Percentiles rank a stretch among this genome's conserved stretches.
Conservation (phyloP, 1,140 invertebrate genomes). For the Heliconius congener region DNA sequence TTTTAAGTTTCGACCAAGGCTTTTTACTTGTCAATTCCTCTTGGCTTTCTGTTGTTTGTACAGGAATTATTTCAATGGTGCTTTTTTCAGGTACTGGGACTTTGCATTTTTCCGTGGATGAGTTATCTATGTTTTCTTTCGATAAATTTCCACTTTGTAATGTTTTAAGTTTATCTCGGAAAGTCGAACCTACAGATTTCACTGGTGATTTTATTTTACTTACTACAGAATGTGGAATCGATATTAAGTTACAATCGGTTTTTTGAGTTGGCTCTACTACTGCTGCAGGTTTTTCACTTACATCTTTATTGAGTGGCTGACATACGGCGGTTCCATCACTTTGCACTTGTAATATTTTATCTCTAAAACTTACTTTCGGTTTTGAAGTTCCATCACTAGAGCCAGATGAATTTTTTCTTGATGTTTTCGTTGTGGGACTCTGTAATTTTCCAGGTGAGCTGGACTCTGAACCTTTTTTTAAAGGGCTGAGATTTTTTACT, state of each 20-base stretch:
- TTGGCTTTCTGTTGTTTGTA: constrained; percentile 58
- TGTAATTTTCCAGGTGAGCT: constrained; percentile 77
- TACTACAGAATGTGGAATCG: constrained; percentile 79
- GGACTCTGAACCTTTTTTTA: constrained; percentile 76
- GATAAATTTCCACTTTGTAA: constrained; percentile 59
- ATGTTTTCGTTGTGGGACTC: constrained; percentile 74
- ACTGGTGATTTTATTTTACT: constrained; percentile 80
- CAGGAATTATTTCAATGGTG: constrained; percentile 51
- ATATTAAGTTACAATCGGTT: constrained; percentile 75
- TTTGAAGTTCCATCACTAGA: constrained; percentile 73
- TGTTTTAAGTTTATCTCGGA: constrained; percentile 77
- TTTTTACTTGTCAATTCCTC: constrained; percentile 69
- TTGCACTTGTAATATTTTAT: constrained; percentile 80
- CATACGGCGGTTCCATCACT: constrained; percentile 76
- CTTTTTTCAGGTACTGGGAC: constrained; percentile 52
- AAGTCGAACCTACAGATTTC: constrained; percentile 72
- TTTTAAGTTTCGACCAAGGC: constrained; percentile 83
- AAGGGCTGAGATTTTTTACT: constrained; percentile 75
- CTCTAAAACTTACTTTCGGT: constrained; percentile 80
- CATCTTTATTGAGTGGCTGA: constrained; percentile 70
- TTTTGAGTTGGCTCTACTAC: constrained; percentile 74
- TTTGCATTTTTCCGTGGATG: constrained; percentile 59
- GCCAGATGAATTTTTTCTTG: constrained; percentile 78
- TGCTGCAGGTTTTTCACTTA: constrained; percentile 68
- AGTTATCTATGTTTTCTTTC: constrained; percentile 54